These are phyloP conservation scores for Halcyon smyrnensis DNA, from an alignment of 2,797 vertebrate species.

Conservation along the genomic window DNA sequence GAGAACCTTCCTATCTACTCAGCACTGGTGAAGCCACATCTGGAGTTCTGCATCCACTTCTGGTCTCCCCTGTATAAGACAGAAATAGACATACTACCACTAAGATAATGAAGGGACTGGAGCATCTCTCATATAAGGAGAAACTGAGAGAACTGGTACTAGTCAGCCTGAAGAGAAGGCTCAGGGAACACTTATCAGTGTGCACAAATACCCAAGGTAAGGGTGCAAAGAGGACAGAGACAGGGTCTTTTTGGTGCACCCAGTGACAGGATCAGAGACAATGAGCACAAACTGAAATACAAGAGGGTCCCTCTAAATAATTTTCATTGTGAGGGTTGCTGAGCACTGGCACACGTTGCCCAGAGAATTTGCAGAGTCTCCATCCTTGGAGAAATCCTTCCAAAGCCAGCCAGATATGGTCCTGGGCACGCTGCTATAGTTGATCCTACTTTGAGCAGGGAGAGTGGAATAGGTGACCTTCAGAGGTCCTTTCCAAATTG, in stretches of 20 bases:
- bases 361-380: not conserved
- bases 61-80: not conserved
- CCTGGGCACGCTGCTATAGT: not conserved
- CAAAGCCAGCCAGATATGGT: not conserved
- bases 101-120: not conserved
- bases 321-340: not conserved
- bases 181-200: not conserved
- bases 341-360: not conserved
- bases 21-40: not conserved
- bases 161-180: not conserved
- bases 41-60: not conserved
- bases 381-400: not conserved
- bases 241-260: not conserved
- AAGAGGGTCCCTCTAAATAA: not conserved
- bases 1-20: not conserved
- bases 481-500: not conserved
- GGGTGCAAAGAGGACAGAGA: rapidly evolving
- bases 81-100: not conserved
- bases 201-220: not conserved
- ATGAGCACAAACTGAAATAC: not conserved
- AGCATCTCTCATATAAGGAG: not conserved
- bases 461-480: not conserved
- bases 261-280: not conserved
- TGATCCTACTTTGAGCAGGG: not conserved
- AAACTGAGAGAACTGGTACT: not conserved